Base-by-base conservation (phyloP, 92 coral and sea anemone genomes). In the Blastomussa wellsi region DNA sequence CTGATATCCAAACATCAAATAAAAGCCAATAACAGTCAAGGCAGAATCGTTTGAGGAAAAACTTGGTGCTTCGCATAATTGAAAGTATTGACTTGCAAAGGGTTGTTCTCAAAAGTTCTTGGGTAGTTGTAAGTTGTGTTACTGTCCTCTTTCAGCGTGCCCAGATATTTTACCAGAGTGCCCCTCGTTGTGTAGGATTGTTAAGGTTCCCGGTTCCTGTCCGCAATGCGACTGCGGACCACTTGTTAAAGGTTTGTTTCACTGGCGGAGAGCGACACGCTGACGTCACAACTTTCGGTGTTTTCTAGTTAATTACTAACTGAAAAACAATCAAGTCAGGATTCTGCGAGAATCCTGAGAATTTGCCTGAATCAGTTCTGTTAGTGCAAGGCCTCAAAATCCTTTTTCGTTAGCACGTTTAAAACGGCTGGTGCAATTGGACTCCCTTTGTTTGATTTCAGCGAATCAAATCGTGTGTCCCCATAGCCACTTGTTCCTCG, bases 151-250 rank as follows among this genome's bases (percentile, higher is more conserved):
- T 85, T 68, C 72, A 89, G 92, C 80, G 78, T 89, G 92, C 37
- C 83, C 88, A 65, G n/a, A 68, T 29, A 55, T 86, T 47, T 73
- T 71, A 19, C 60, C 88, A 20, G 92, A 89, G 79, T 89, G 92
- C 49, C 92, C 92, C 49, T 79, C 92, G 57, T 74, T 85, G 64
- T 89, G 92, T 72, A 80, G 78, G 49, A 69, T 89, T 74, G 82
- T 86, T 59, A 62, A 66, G 57, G 59, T 74, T 80, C 74, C 86
- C 59, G 89, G 87, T 60, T 52, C 84, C 44, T 89, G 92, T 69
- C 89, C 88, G 22, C 81, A 80, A 77, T 89, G 92, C 41, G 89
- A 89, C 60, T 89, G 92, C 48, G 89, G 86, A 64, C 68, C 86
- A 19, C 89, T 89, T 24, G 92, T 85, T 36, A 79, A 89, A 80